Conservation (phyloP, 2,888 invertebrate species). For the Aethes cnicana region DNA sequence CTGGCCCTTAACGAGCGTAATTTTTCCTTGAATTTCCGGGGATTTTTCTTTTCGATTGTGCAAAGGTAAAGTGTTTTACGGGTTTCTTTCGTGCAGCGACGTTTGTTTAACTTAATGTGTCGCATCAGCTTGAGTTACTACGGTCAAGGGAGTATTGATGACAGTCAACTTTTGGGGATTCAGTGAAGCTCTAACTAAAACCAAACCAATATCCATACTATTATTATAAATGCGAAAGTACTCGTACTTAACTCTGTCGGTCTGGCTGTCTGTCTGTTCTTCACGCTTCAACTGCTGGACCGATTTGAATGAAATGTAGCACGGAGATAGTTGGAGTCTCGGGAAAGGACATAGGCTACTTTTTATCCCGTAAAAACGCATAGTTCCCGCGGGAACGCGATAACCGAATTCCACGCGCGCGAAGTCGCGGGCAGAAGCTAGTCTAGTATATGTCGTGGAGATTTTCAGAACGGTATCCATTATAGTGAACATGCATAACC, state of each 20-base stretch:
- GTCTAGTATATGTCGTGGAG: too few species aligned
- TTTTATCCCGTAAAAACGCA: too few species aligned
- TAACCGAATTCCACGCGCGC: too few species aligned
- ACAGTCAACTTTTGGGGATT: not conserved
- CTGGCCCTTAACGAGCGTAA: conserved; percentile 66
- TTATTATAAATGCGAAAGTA: too few species aligned
- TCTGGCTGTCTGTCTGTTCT: too few species aligned
- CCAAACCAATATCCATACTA: not conserved
- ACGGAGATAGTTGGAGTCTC: too few species aligned
- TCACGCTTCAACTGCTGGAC: too few species aligned
- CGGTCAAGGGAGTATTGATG: conserved; percentile 5
- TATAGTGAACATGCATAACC: conserved; percentile 34
- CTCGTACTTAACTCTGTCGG: too few species aligned
- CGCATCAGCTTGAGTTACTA: conserved; percentile 19
- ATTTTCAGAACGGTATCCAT: conserved; percentile 15
- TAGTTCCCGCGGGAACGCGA: too few species aligned
- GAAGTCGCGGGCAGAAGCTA: too few species aligned
- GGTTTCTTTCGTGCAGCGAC: conserved; percentile 18
- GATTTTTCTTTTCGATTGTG: conserved; percentile 39
- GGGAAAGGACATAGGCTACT: too few species aligned
- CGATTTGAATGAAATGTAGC: too few species aligned
- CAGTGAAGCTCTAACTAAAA: not conserved
- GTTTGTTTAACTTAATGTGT: conserved; percentile 23
- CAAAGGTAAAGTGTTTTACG: conserved; percentile 34
- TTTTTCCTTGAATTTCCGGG: conserved; percentile 51